These are phyloP conservation scores for Leptopilina syphax DNA, from an alignment of 2,888 invertebrate species.

Conservation along the genomic window DNA sequence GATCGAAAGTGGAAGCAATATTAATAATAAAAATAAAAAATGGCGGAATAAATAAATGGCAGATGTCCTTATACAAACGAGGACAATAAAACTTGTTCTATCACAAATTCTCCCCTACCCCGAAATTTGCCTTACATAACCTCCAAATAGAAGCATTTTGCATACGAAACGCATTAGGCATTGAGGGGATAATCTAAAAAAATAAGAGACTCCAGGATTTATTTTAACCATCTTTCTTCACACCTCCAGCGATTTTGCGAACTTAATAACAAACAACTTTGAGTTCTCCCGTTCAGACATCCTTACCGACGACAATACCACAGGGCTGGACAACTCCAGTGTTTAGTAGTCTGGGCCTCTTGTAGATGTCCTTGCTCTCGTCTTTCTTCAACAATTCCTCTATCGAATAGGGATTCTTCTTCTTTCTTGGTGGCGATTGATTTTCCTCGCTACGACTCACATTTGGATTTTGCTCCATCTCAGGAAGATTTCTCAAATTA, in stretches of 20 bases:
- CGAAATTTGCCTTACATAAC: no score
- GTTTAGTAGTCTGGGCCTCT: constrained; percentile 74
- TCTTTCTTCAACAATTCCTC: constrained; percentile 91
- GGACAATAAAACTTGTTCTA: no score
- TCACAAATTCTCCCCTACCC: no score
- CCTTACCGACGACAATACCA: constrained; percentile 80
- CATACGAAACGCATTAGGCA: neutral
- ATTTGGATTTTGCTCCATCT: constrained; percentile 47
- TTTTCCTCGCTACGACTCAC: constrained; percentile 52
- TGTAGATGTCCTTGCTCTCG: constrained; percentile 79
- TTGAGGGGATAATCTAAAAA: constrained; percentile 11
- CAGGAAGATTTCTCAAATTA: constrained; percentile 43
- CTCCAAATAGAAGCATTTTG: no score
- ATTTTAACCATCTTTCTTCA: neutral
- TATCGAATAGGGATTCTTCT: constrained; percentile 92
- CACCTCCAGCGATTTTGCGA: constrained; percentile 9
- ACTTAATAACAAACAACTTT: no score
- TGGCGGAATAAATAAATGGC: no score
- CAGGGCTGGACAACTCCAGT: constrained; percentile 80
- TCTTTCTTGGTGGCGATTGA: constrained; percentile 75
- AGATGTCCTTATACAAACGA: no score
- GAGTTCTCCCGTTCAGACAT: constrained; percentile 60
- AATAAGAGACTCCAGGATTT: constrained; percentile 20
- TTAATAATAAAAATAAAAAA: no score
- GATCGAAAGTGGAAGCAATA: no score